Evolutionary conservation across 2,888 invertebrate species (phyloP).

Genomic region (Athalia cordata): DNA sequence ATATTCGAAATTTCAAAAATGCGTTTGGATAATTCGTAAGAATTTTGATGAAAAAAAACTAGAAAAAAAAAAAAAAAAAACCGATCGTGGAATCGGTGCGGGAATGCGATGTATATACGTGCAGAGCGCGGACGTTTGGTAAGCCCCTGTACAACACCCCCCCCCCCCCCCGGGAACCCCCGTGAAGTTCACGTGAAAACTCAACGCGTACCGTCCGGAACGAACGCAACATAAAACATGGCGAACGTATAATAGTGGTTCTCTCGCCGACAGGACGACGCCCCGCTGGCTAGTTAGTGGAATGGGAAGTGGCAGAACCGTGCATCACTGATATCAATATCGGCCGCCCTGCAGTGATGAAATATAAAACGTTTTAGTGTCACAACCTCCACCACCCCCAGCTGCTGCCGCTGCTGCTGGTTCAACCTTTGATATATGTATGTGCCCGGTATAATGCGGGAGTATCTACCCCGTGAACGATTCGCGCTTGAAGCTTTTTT

Average conservation of each 20-base stretch:
- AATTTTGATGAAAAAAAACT: neutral
- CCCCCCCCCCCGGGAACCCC: slow-evolving; percentile 42
- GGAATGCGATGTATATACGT: too few relatives aligned
- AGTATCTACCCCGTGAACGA: neutral
- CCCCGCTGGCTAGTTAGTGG: slow-evolving; percentile 44
- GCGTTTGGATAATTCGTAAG: neutral
- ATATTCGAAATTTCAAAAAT: neutral
- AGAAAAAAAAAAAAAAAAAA: neutral
- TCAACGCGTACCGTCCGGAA: neutral
- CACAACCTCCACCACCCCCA: slow-evolving; percentile 35
- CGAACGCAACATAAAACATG: slow-evolving; percentile 30
- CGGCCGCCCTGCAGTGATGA: slow-evolving; percentile 46
- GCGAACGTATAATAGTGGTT: slow-evolving; percentile 41
- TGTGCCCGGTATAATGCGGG: neutral
- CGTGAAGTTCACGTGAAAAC: slow-evolving; percentile 6
- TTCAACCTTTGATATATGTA: slow-evolving; percentile 8
- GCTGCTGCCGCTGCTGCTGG: slow-evolving; percentile 8
- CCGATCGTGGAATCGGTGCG: slow-evolving; percentile 32
- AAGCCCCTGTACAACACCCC: slow-evolving; percentile 46
- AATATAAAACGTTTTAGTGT: slow-evolving; percentile 49
- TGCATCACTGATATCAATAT: slow-evolving; percentile 52
- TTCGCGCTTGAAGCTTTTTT: neutral
- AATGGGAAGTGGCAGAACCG: slow-evolving; percentile 28
- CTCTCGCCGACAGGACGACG: slow-evolving; percentile 37
- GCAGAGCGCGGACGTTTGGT: neutral